Conservation (phyloP, 2,888 invertebrate species). For the Eupithecia vulgata region DNA sequence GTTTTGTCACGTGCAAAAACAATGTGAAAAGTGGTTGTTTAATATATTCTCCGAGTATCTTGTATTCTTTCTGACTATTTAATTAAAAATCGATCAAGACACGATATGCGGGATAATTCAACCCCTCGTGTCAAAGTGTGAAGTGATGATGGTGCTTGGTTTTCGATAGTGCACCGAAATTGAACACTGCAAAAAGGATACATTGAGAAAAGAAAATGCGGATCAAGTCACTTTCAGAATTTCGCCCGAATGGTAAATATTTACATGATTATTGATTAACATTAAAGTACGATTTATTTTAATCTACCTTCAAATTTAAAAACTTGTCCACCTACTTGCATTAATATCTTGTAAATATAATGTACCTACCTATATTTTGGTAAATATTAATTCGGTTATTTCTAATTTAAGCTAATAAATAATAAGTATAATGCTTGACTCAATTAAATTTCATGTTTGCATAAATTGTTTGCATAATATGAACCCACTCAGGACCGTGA, state of each 20-base stretch:
- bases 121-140: conserved; percentile 69
- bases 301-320: background rate
- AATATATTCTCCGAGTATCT: conserved; percentile 77
- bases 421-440: background rate
- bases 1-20: conserved; percentile 83
- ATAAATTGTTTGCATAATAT: no score
- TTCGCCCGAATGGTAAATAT: conserved; percentile 82
- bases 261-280: conserved; percentile 2
- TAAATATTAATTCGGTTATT: background rate
- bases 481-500: background rate
- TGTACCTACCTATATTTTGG: background rate
- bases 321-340: background rate
- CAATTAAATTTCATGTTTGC: background rate
- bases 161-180: conserved; percentile 68
- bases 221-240: conserved; percentile 78
- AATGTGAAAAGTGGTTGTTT: conserved; percentile 85
- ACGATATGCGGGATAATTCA: conserved; percentile 76
- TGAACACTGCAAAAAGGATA: conserved; percentile 81
- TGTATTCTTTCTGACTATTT: conserved; percentile 80
- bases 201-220: conserved; percentile 83
- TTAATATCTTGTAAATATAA: conserved; percentile 2
- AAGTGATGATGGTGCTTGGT: conserved; percentile 75
- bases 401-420: background rate
- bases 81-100: conserved; percentile 62
- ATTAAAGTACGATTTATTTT: background rate